Percentiles rank a stretch among this genome's conserved stretches.
phyloP scores from a whole-genome alignment of 2,797 vertebrate species.

The Acropternis orthonyx region DNA sequence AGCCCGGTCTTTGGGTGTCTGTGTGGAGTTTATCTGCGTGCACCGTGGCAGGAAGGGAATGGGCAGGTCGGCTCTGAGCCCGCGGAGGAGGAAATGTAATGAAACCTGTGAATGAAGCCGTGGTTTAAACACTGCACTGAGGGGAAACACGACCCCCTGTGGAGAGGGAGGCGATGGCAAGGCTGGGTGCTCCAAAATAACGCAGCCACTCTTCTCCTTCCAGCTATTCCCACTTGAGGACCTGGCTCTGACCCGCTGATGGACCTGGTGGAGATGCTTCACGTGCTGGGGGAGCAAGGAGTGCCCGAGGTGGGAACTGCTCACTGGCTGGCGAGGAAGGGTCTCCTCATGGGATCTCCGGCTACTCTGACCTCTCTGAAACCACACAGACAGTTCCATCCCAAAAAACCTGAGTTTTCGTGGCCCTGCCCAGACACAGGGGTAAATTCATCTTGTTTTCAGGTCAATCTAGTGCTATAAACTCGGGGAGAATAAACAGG shows the following conservation, averaged over 20 bases:
- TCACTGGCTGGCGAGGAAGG: neutral
- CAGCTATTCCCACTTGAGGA: neutral
- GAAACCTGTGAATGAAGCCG: rapidly evolving
- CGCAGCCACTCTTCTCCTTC: neutral
- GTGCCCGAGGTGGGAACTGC: neutral
- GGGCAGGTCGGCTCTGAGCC: neutral
- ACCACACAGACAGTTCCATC: constrained; percentile 6
- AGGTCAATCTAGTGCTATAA: constrained; percentile 18
- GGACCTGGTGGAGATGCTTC: neutral
- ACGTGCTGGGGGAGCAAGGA: neutral
- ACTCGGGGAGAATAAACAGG: constrained; percentile 44
- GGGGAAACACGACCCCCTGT: rapidly evolving
- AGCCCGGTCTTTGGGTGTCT: rapidly evolving
- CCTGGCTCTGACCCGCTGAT: neutral
- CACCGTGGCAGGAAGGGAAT: rapidly evolving
- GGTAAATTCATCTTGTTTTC: constrained; percentile 22
- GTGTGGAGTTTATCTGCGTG: rapidly evolving
- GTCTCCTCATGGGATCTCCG: rapidly evolving
- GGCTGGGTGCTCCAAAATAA: neutral
- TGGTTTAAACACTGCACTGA: neutral
- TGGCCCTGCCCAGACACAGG: neutral
- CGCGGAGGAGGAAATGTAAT: neutral
- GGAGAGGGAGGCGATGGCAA: neutral
- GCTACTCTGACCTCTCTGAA: constrained; percentile 16
- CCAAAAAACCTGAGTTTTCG: neutral